phyloP scores from a whole-genome alignment of 1,140 invertebrate species.

The Drosophila repleta region DNA sequence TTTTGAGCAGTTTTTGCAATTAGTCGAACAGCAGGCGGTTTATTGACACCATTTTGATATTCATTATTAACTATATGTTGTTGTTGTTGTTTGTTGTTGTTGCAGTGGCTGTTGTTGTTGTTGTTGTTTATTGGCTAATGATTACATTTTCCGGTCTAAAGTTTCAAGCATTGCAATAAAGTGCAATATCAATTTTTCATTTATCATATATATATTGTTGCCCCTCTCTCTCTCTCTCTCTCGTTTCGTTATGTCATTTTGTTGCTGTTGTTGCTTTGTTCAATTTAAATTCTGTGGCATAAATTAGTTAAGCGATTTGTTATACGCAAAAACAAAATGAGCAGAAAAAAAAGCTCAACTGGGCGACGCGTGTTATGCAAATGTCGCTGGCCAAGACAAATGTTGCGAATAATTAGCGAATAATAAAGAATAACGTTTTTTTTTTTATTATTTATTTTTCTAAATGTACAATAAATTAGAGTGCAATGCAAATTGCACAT shows the following conservation, averaged over 20 bases:
- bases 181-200: conserved; percentile 59
- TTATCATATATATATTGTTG: conserved; percentile 14
- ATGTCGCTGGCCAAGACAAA: conserved; percentile 61
- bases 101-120: conserved; percentile 4
- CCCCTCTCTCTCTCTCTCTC: conserved; percentile 7
- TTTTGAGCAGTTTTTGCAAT: conserved; percentile 27
- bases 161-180: conserved; percentile 50
- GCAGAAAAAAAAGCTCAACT: conserved; percentile 25
- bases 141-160: conserved; percentile 61
- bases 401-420: conserved; percentile 79
- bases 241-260: conserved; percentile 19
- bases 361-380: conserved; percentile 64
- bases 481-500: conserved; percentile 63
- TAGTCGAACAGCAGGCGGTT: conserved; percentile 32
- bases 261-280: conserved; percentile 9
- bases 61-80: conserved; percentile 2
- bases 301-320: conserved; percentile 58
- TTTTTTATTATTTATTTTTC: background rate
- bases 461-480: conserved; percentile 68
- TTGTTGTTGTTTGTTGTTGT: conserved; percentile 2
- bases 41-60: conserved; percentile 23
- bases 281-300: conserved; percentile 65
- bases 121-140: conserved; percentile 45
- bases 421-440: conserved; percentile 42
- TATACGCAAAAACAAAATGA: conserved; percentile 3